phyloP scores from a whole-genome alignment of 1,140 invertebrate genomes.

The Brachionus sp. region DNA sequence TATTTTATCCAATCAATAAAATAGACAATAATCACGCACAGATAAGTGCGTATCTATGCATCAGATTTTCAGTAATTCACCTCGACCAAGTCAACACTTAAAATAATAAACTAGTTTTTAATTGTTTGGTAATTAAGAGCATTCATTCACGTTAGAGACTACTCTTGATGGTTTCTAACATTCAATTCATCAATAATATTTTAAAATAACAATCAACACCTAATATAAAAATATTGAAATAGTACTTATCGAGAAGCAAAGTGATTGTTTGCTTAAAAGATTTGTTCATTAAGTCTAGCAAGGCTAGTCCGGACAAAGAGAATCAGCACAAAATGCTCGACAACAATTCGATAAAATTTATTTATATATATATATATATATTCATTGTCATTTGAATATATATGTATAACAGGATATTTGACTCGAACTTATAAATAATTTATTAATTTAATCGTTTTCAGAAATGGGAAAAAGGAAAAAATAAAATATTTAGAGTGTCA shows the following conservation, averaged over 20 bases:
- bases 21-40: neutral
- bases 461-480: constrained; percentile 14
- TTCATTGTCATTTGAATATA: constrained; percentile 27
- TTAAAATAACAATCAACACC: constrained; percentile 30
- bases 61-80: neutral
- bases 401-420: constrained; percentile 13
- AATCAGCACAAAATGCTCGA: neutral
- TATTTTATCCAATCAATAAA: neutral
- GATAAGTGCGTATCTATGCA: neutral
- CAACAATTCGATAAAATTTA: too few species aligned
- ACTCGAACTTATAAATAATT: constrained; percentile 39
- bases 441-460: constrained; percentile 40
- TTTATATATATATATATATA: neutral
- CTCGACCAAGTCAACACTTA: neutral
- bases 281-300: neutral
- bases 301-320: neutral
- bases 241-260: constrained; percentile 8
- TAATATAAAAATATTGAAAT: neutral
- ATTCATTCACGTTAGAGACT: constrained; percentile 3
- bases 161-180: constrained; percentile 14
- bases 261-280: constrained; percentile 36
- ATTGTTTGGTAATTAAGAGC: constrained; percentile 19
- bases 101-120: constrained; percentile 40
- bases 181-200: constrained; percentile 5
- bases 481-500: constrained; percentile 27